Evolutionary conservation across 2,113 vertebrate genomes (phyloP).

Genomic region (Stegastes partitus): DNA sequence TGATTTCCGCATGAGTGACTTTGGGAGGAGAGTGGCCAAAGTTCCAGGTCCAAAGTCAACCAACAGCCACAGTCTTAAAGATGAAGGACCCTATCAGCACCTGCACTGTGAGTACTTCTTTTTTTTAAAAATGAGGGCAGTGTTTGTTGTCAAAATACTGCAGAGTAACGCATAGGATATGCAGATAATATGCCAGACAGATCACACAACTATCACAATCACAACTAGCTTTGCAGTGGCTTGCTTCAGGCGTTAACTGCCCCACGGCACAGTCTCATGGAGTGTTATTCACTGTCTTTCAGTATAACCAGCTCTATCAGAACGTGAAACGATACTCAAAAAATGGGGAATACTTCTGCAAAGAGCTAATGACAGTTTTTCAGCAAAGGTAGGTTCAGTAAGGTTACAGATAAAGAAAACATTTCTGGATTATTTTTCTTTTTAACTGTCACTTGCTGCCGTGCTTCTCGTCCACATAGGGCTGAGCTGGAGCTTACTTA

Average conservation of each 20-base stretch:
- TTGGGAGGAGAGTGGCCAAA: constrained; percentile 71
- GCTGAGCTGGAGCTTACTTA: constrained; percentile 88
- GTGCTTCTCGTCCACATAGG: constrained; percentile 68
- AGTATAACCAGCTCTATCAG: constrained; percentile 91
- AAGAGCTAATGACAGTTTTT: constrained; percentile 88
- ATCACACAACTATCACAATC: background rate
- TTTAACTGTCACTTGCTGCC: constrained; percentile 39
- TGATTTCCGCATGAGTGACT: constrained; percentile 82
- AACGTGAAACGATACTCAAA: constrained; percentile 90
- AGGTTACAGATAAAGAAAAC: background rate
- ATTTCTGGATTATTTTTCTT: background rate
- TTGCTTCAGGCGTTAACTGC: background rate
- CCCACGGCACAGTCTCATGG: background rate
- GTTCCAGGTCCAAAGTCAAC: constrained; percentile 81
- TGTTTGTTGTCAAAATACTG: constrained; percentile 20
- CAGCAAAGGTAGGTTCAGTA: constrained; percentile 87
- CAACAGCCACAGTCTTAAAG: constrained; percentile 74
- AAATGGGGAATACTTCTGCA: constrained; percentile 90
- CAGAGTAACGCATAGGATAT: background rate
- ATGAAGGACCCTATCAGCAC: constrained; percentile 89
- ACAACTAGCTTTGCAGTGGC: background rate
- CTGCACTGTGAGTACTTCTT: constrained; percentile 87
- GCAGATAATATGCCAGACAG: background rate
- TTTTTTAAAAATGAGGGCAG: background rate
- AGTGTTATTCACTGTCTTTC: constrained; percentile 54